Base-by-base conservation (phyloP, 2,888 invertebrate species). In the Conops quadrifasciatus region DNA sequence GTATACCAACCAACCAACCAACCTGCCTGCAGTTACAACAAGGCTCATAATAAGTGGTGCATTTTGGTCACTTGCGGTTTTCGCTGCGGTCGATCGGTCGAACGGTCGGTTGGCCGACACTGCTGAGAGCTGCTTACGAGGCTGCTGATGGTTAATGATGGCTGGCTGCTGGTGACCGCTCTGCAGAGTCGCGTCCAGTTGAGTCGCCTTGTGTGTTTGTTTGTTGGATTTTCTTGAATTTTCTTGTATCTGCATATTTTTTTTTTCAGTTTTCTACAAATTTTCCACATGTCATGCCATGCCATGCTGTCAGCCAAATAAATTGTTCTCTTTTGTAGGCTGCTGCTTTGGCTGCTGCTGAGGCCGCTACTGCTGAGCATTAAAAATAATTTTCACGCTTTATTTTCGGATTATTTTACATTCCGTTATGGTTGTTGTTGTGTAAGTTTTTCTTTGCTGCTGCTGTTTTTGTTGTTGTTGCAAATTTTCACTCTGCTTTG, bases 401-500 rank as follows among this genome's bases (percentile, higher is more conserved):
- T 66, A 53, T 53, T 53, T 66, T 63, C 16, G 63, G 45, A 47
- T 63, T 63, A 15, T n/a, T 43, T 21, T 36, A 36, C 36, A 36
- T 28, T 62, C 36, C 26, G 45, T 28, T 64, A 28, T 13, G 13
- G 24, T 24, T 66, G 65, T 66, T 21, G 30, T 72, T 63, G n/a
- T n/a, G n/a, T n/a, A n/a, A n/a, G n/a, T n/a, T n/a, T n/a, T n/a
- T n/a, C n/a, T n/a, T n/a, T n/a, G n/a, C n/a, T n/a, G n/a, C n/a
- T 49, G 67, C 64, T 73, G 70, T 56, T 58, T n/a, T 16, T 30
- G 72, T 66, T 62, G 64, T 59, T 64, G 69, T 72, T 67, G 70
- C 68, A 71, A 71, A 70, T 73, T 71, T 72, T 73, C 73, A 67
- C 72, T 5, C 47, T 45, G 15, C 47, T 47, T 11, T 30, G 63